phyloP scores from a whole-genome alignment of 30 jellyfish, hydroid and myxozoan species.

The Hydra vulgaris region DNA sequence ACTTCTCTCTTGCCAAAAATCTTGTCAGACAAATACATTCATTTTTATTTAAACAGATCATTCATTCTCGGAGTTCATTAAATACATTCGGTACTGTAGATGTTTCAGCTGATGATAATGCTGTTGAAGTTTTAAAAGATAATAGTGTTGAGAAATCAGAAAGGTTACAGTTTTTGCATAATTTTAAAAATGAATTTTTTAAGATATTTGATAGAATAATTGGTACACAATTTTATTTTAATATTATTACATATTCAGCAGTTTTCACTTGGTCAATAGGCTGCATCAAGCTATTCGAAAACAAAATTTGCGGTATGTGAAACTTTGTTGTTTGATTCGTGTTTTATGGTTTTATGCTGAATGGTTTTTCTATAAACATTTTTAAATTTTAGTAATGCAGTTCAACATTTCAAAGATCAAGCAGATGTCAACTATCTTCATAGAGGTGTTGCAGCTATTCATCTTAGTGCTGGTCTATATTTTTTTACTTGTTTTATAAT shows the following conservation, averaged over 20 bases:
- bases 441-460: constrained; percentile 58
- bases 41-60: background rate
- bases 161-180: no score
- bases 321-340: background rate
- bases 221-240: no score
- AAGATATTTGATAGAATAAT: no score
- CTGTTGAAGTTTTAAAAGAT: no score
- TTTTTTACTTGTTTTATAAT: background rate
- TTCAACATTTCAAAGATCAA: constrained; percentile 32
- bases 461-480: constrained; percentile 41
- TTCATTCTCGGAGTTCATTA: background rate
- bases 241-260: no score
- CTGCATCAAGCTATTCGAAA: constrained; percentile 49
- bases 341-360: no score
- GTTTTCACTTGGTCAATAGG: constrained; percentile 15
- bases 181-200: background rate
- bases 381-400: constrained; percentile 24
- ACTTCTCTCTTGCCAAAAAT: background rate
- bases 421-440: constrained; percentile 48
- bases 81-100: background rate
- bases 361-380: no score
- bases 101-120: background rate
- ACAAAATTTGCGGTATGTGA: constrained; percentile 37
- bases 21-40: background rate
- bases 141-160: background rate